Evolutionary conservation across 2,888 invertebrate species (phyloP), one percentile per base, ranked within the genome.

Genomic region (Eugnorisma glareosa): DNA sequence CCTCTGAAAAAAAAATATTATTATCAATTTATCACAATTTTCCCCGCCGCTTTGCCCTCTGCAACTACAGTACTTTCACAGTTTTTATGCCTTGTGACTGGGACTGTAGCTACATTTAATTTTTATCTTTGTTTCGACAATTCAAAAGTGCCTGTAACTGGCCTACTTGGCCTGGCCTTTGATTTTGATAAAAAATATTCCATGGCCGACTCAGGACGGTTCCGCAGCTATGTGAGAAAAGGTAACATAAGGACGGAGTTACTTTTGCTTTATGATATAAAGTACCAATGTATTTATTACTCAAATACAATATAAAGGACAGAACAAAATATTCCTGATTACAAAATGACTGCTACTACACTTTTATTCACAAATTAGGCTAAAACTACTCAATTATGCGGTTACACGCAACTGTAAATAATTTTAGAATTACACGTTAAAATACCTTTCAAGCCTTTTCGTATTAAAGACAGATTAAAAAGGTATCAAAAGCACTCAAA

Each of bases 401-500:
- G 28, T 8, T 11, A 28, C 40, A 18, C 24, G 1, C 15, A 11
- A 76, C 35, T 7, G 2, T 43, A 37, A 76, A 57, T 28, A 54
- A 35, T 18, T 15, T 57, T 11, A 67, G 28, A 40, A 63, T 28
- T 67, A 48, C 5, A 31, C 35, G 15, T 48, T 48, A 7, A 59
- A 84, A 70, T 80, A 21, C 28, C 37, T 45, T 69, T 67, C 18
- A 48, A 63, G 28, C 67, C 24, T 57, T 73, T 48, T 48, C 15
- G 24, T 67, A 73, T 66, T 59, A 57, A 37, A 48, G 0, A 85
- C 15, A 74, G 54, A 81, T 69, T 81, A 85, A 81, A 81, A 54
- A 68, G 57, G 64, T 69, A 81, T 81, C 28, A 37, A 81, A 67
- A 73, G 43, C 43, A 51, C 67, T 66, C 40, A 40, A 64, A 69